Percentiles rank a stretch among this genome's conserved stretches.
phyloP scores from a whole-genome alignment of 2,888 invertebrate genomes.

The Busseola fusca region DNA sequence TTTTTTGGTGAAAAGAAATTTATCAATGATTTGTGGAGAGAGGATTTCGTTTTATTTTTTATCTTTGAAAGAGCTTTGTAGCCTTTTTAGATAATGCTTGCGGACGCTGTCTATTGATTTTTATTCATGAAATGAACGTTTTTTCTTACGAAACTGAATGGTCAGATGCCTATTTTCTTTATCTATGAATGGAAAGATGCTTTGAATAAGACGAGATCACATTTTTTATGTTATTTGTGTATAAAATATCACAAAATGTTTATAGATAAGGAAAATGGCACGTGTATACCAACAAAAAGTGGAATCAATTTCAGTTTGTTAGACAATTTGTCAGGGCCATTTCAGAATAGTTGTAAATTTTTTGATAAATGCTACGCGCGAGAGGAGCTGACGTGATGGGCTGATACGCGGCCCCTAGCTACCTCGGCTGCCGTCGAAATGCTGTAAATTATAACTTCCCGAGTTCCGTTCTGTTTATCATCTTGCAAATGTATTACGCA shows the following conservation, averaged over 20 bases:
- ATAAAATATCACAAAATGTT: conserved; percentile 12
- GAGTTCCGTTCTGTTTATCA: conserved; percentile 80
- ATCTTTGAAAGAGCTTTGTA: conserved; percentile 46
- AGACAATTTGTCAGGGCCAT: conserved; percentile 38
- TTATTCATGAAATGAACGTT: conserved; percentile 45
- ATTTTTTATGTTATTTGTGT: neutral
- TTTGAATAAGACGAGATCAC: conserved; percentile 27
- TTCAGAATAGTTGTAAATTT: conserved; percentile 62
- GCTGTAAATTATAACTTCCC: conserved; percentile 79
- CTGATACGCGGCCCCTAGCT: conserved; percentile 65
- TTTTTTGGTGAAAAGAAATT: conserved; percentile 58
- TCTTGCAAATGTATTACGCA: conserved; percentile 80
- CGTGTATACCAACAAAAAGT: conserved; percentile 8
- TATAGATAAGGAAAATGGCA: neutral
- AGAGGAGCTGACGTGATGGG: conserved; percentile 67
- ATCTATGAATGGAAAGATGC: conserved; percentile 35
- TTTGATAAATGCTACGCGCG: conserved; percentile 72
- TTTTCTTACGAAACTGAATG: conserved; percentile 41
- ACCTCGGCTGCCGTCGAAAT: conserved; percentile 63
- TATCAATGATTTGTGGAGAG: conserved; percentile 51
- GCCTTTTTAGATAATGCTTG: conserved; percentile 49
- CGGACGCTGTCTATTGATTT: conserved; percentile 51
- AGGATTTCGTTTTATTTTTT: conserved; percentile 43
- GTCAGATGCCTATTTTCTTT: conserved; percentile 35
- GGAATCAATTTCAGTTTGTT: conserved; percentile 39